Base-by-base conservation (phyloP, 2,888 invertebrate genomes). In the Agriopis aurantiaria region DNA sequence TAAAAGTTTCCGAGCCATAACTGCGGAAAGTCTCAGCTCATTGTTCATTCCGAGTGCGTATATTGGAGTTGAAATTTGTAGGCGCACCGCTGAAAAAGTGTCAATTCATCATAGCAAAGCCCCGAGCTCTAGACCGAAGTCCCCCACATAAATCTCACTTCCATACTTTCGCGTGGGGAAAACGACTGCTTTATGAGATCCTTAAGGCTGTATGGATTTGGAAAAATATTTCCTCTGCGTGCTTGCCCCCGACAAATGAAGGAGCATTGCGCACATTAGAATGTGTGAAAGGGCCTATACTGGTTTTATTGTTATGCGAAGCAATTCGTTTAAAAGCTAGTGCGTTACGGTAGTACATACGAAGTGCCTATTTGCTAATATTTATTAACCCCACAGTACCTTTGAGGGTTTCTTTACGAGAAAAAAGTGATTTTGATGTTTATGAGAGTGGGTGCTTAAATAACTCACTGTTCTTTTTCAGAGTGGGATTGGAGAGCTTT, bases 191-290 rank as follows among this genome's bases (percentile, higher is more conserved):
- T 95, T 95, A 95, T 94, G 94, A 87, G 93, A 94, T 92, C 92
- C 94, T 94, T 93, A 94, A 94, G 94, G 94, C 94, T 92, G 94
- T 94, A 94, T 94, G 94, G 94, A 94, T 95, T 95, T 93, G 91
- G 92, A 90, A 90, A 94, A 94, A 94, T 95, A 94, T 94, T 94
- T 93, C 94, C 91, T 88, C 88, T 89, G 85, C 93, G 92, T 93
- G 92, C 91, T 90, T 86, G 91, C 91, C 91, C 88, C 88, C 91
- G 89, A 90, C 92, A 93, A 94, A 93, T 93, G 92, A 93, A 93
- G 90, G 93, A 89, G 88, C 89, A 88, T 90, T 91, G 89, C 86
- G 91, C 89, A 91, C 91, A 91, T 92, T 91, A 93, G 91, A 92
- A 93, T 93, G 93, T 93, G 93, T 91, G 92, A 90, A 92, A 92